A percentile compares a stretch with the other conserved stretches of the same genome.
Conservation (phyloP, 2,113 vertebrate species). For the Rhineura floridana region DNA sequence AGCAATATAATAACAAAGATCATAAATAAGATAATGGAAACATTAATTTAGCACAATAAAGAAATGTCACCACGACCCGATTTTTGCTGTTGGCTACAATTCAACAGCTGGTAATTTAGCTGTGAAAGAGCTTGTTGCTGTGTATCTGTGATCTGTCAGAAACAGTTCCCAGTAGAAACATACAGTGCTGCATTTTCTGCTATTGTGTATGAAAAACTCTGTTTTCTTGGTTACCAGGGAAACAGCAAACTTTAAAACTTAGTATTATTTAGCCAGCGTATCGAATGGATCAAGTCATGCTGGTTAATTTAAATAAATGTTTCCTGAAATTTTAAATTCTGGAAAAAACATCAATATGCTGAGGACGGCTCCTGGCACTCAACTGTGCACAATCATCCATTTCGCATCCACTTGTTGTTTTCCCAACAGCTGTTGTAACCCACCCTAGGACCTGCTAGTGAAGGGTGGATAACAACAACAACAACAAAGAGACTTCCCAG, state of each 20-base stretch:
- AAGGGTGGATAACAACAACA: no score
- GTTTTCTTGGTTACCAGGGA: constrained; percentile 7
- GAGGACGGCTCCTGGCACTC: background rate
- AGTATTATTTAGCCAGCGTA: constrained; percentile 11
- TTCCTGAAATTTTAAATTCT: background rate
- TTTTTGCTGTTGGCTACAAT: constrained; percentile 57
- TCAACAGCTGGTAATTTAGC: constrained; percentile 59
- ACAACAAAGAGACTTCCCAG: no score
- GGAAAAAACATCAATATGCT: background rate
- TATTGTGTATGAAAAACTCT: constrained; percentile 10
- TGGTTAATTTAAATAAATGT: constrained; percentile 24
- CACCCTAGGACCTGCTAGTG: no score
- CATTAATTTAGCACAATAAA: constrained; percentile 37
- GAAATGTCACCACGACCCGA: constrained; percentile 37
- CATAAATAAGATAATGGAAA: constrained; percentile 53
- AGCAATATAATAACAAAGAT: constrained; percentile 29
- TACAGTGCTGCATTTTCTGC: constrained; percentile 44
- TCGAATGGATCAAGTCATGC: constrained; percentile 15
- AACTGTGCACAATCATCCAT: background rate
- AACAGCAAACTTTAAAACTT: constrained; percentile 36
- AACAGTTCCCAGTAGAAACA: constrained; percentile 62
- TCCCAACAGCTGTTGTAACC: background rate
- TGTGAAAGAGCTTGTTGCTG: constrained; percentile 43
- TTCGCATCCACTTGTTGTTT: no score
- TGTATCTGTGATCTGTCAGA: constrained; percentile 58